Evolutionary conservation across 1,140 invertebrate species (phyloP).

Genomic region (Helicoverpa armigera): DNA sequence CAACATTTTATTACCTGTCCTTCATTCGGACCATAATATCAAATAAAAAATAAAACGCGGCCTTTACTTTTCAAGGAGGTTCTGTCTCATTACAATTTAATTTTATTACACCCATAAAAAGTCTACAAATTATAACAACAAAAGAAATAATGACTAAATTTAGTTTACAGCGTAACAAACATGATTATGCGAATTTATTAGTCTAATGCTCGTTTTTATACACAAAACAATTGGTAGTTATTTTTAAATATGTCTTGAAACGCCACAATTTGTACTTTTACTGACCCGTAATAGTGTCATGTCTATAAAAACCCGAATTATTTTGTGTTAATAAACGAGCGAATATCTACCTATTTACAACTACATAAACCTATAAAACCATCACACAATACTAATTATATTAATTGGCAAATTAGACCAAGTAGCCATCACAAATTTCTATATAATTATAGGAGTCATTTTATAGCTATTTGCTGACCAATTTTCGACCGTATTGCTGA

Average conservation of each 20-base stretch:
- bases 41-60: too few species aligned
- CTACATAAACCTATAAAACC: constrained; percentile 32
- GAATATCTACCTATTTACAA: constrained; percentile 1
- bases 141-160: constrained; percentile 24
- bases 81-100: neutral
- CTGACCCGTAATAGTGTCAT: neutral
- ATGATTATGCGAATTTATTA: constrained; percentile 28
- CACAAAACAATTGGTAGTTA: constrained; percentile 13
- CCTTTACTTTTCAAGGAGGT: too few species aligned
- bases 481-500: too few species aligned
- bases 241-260: neutral
- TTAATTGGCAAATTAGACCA: constrained; percentile 3
- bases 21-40: neutral
- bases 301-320: neutral
- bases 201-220: neutral
- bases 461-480: too few species aligned
- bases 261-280: neutral
- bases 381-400: constrained; percentile 21
- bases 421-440: constrained; percentile 16
- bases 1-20: too few species aligned
- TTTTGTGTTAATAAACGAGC: neutral
- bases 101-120: constrained; percentile 18
- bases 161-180: neutral
- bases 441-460: neutral
- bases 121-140: constrained; percentile 20